Base-by-base conservation (phyloP, 2,888 invertebrate genomes). In the Allolobophora icterica region DNA sequence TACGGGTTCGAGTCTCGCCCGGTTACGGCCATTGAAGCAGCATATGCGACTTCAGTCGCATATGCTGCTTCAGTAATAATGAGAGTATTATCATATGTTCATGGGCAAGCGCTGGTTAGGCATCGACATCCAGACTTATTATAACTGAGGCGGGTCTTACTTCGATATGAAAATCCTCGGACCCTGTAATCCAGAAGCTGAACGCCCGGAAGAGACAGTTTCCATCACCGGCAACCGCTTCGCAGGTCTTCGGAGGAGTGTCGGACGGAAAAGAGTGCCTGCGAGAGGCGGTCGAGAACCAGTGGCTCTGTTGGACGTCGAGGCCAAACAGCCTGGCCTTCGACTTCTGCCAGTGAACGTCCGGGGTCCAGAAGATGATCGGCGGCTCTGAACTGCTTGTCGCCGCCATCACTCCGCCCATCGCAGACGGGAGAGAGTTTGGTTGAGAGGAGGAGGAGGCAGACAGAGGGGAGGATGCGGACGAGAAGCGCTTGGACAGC, bases 141-240 rank as follows among this genome's bases (percentile, higher is more conserved):
- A 45, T 17, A 13, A 45, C 45, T 45, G 42, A 24, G 1, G 52
- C 30, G 1, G 4, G 8, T 11, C 71, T 71, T 90, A 91, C 91
- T 33, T 89, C 84, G 35, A 90, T 34, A 58, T 91, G 91, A 33
- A 52, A 42, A 34, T 91, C 90, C 90, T 91, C 91, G 17, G 91
- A 91, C 35, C 91, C 91, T 30, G 91, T 91, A 19, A 91, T 89
- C 91, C 91, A 91, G 83, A 91, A 91, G 87, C 90, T 90, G 84
- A 91, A 42, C 40, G 91, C 34, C 35, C 91, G 38, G 90, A 91
- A 91, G n/a, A 91, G 90, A 40, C 91, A 91, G 84, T 91, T 91
- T 21, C 91, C 91, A 52, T 91, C 91, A 0, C 91, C 91, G 35
- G 91, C 58, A 5, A 91, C 91, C 34, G 35, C 17, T 40, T 91